Evolutionary conservation across 1,140 invertebrate species (phyloP).

Genomic region (Oncopeltus fasciatus): DNA sequence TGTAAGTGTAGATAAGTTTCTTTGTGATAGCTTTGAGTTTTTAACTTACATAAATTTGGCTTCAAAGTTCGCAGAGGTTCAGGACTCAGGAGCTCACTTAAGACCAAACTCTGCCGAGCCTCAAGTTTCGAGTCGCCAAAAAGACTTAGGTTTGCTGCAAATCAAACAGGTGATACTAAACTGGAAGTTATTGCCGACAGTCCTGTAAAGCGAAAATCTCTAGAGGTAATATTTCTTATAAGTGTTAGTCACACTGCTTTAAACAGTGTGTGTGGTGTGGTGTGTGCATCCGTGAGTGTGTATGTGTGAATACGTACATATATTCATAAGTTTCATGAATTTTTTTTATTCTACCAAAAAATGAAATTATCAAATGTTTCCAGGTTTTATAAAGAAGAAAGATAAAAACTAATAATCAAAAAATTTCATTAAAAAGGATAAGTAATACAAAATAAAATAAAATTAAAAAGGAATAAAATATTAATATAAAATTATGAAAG

Average conservation of each 20-base stretch:
- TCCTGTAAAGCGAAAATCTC: conserved; percentile 30
- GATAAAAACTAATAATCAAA: background rate
- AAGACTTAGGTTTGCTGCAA: conserved; percentile 56
- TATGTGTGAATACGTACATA: too few relatives aligned
- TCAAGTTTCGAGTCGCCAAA: conserved; percentile 68
- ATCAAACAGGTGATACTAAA: conserved; percentile 31
- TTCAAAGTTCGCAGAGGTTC: background rate
- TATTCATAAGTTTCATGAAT: too few relatives aligned
- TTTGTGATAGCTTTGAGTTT: too few relatives aligned
- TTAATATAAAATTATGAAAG: too few relatives aligned
- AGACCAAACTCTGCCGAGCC: conserved; percentile 35
- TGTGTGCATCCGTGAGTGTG: too few relatives aligned
- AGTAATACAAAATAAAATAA: too few relatives aligned
- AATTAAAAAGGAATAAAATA: too few relatives aligned
- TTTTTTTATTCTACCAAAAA: background rate
- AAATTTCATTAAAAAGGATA: too few relatives aligned
- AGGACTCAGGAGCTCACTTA: conserved; percentile 1
- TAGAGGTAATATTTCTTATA: background rate
- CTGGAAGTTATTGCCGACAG: conserved; percentile 36
- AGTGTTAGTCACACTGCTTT: background rate
- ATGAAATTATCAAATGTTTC: too few relatives aligned
- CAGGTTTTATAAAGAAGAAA: background rate
- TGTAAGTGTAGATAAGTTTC: too few relatives aligned
- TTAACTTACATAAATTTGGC: too few relatives aligned
- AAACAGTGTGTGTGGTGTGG: too few relatives aligned